These are phyloP conservation scores for Phyllotreta striolata DNA, from an alignment of 2,888 invertebrate species.

Conservation along the genomic window DNA sequence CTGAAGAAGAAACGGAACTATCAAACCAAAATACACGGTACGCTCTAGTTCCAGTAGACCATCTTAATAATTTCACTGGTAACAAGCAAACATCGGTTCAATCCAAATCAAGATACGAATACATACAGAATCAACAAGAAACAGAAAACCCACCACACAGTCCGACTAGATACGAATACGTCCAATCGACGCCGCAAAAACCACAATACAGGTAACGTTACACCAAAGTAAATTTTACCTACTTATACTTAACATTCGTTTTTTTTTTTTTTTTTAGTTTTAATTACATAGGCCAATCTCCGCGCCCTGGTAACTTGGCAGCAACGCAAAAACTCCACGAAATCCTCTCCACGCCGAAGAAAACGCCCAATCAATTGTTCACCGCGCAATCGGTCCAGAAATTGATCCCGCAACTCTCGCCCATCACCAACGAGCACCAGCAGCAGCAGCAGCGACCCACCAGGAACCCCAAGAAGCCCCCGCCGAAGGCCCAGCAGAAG, in stretches of 20 bases:
- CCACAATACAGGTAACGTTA: constrained; percentile 20
- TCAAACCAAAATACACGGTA: constrained; percentile 48
- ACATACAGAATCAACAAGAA: constrained; percentile 44
- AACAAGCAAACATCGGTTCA: constrained; percentile 14
- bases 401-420: constrained; percentile 53
- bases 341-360: constrained; percentile 73
- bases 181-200: constrained; percentile 49
- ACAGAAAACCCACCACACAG: constrained; percentile 9
- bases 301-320: constrained; percentile 66
- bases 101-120: constrained; percentile 47
- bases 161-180: constrained; percentile 47
- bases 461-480: constrained; percentile 36
- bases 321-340: constrained; percentile 83
- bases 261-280: constrained; percentile 21
- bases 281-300: constrained; percentile 33
- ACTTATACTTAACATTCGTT: neutral
- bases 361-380: constrained; percentile 40
- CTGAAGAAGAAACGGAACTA: constrained; percentile 66
- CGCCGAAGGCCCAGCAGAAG: constrained; percentile 68
- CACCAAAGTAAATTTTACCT: neutral
- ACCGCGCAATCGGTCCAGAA: constrained; percentile 50
- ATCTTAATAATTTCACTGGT: constrained; percentile 23
- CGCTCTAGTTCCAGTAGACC: constrained; percentile 53
- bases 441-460: constrained; percentile 50
- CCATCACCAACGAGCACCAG: constrained; percentile 57